Evolutionary conservation across 2,113 vertebrate species (phyloP), one percentile per base, ranked within the genome.

Genomic region (Sander vitreus): DNA sequence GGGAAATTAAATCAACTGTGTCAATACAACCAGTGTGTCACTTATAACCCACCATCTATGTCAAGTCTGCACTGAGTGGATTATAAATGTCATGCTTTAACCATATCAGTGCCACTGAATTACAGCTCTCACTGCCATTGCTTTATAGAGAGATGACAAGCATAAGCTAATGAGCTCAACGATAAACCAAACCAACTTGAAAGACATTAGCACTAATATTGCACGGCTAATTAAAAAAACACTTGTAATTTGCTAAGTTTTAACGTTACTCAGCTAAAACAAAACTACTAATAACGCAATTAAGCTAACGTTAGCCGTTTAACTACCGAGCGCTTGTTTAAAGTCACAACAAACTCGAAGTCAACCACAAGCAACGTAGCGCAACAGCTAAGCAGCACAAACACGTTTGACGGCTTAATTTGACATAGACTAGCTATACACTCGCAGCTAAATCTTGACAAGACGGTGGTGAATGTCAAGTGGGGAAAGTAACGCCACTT

Each of bases 281-380:
- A 25, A 4, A 67, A 67, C 25, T 27, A 30, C 13, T 0, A 64
- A 64, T 27, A 81, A 55, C 18, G 4, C 15, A 62, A 10, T 36
- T 7, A 33, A 19, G 14, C 50, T 5, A 47, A 19, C n/a, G 1
- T 0, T 54, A 63, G 12, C 12, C 12, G 18, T 16, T 43, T 55
- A 10, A 6, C 16, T 50, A 18, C 53, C 47, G 30, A 23, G 13
- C 10, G 54, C 68, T 57, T 16, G 66, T 21, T 39, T 0, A 76
- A 87, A 84, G 67, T 87, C 79, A 90, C 36, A 88, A 79, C 79
- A 87, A 86, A 89, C 79, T 82, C 78, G 16, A 65, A 81, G 64
- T 45, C 23, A 36, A 68, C 18, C 47, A n/a, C 54, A 23, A 64
- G 23, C 36, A 33, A 51, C 27, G 3, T 0, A 74, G 16, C 45